Evolutionary conservation across 2,113 vertebrate species (phyloP).

Genomic region (Engystomops pustulosus): DNA sequence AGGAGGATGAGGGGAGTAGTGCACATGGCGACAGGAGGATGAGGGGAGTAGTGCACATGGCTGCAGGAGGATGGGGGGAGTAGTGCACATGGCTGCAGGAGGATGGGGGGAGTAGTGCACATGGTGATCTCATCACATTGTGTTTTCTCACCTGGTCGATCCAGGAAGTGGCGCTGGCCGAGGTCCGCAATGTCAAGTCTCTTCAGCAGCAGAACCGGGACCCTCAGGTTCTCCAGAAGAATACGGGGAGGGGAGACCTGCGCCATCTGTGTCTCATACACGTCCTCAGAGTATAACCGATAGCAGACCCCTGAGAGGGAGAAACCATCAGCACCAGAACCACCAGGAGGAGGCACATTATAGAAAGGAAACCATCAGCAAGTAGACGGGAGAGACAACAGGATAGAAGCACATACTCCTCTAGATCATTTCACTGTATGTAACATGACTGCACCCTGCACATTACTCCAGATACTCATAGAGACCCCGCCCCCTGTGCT

Average conservation of each 20-base stretch:
- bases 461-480: too few relatives aligned
- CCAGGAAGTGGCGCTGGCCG: conserved; percentile 85
- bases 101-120: neutral
- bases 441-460: too few relatives aligned
- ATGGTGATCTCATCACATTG: neutral
- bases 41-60: too few relatives aligned
- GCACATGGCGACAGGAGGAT: too few relatives aligned
- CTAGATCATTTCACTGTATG: too few relatives aligned
- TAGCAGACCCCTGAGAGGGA: conserved; percentile 82
- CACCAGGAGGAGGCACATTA: neutral
- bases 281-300: conserved; percentile 82
- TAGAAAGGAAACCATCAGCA: too few relatives aligned
- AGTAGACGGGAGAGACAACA: too few relatives aligned
- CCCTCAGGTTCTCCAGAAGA: conserved; percentile 86
- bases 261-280: conserved; percentile 76
- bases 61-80: too few relatives aligned
- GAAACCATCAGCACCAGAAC: neutral
- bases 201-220: conserved; percentile 82
- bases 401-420: too few relatives aligned
- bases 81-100: too few relatives aligned
- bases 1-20: neutral
- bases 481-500: too few relatives aligned
- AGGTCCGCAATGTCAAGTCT: conserved; percentile 85
- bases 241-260: conserved; percentile 75
- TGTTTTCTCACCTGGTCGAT: conserved; percentile 76